Percentiles rank a stretch among this genome's conserved stretches.
Evolutionary conservation across 2,797 vertebrate genomes (phyloP).

Genomic region (Botia kubotai): DNA sequence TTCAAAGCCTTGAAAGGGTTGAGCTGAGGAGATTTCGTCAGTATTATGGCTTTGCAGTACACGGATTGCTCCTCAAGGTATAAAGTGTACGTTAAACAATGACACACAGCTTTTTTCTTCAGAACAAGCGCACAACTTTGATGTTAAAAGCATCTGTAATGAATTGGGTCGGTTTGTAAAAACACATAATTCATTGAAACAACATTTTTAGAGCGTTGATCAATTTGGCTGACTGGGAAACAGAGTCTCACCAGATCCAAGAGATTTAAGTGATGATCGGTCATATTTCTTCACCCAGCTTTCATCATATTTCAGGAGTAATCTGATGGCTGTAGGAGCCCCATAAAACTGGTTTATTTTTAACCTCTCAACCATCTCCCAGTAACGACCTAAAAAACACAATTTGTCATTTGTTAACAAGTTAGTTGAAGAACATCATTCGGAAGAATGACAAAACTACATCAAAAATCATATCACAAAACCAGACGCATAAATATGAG

Average conservation of each 20-base stretch:
- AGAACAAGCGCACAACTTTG: no score
- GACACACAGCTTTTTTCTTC: background rate
- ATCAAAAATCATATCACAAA: no score
- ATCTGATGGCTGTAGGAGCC: constrained; percentile 91
- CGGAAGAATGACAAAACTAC: no score
- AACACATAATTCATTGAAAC: no score
- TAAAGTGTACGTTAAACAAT: background rate
- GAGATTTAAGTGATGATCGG: constrained; percentile 87
- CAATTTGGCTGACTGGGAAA: no score
- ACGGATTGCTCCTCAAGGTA: background rate
- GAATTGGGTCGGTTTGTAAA: no score
- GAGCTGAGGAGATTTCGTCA: background rate
- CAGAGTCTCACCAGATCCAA: constrained; percentile 85
- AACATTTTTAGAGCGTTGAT: no score
- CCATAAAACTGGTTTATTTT: constrained; percentile 96
- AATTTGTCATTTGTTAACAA: background rate
- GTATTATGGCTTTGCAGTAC: background rate
- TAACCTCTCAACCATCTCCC: constrained; percentile 92
- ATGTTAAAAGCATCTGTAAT: no score
- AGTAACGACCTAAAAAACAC: constrained; percentile 87
- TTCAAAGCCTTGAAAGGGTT: background rate
- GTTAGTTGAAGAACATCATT: no score
- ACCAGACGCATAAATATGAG: no score
- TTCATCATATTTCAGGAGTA: constrained; percentile 90
- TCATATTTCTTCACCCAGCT: constrained; percentile 93